Base-by-base conservation (phyloP, 2,888 invertebrate genomes). In the Torymus tubicola region DNA sequence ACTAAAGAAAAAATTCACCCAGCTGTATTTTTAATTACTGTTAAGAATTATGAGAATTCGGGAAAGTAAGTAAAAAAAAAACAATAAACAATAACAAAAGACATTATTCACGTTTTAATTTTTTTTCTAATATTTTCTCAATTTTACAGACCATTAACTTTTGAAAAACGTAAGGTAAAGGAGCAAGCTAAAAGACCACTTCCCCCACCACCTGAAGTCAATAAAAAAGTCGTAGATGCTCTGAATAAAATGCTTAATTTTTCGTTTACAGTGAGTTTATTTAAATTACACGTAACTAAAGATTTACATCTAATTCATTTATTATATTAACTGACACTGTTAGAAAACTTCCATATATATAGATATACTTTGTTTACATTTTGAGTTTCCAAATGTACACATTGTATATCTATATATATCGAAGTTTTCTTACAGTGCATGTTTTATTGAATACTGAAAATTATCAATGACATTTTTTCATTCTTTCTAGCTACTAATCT, bases 21-120 rank as follows among this genome's bases (percentile, higher is more conserved):
- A 0, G 90, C 93, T 12, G 92, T 93, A 83, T 93, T 94, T 60
- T 93, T 93, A 84, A 92, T 94, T 80, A 91, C 93, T 8, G 85
- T 93, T 82, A 92, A 92, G 88, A 93, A 93, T 87, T 94, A 95
- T 84, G 93, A 93, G 86, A 93, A 92, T 86, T 93, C 93, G 80
- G 92, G 93, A 86, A 94, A 92, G 94, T 94, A 90, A 90, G 92
- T 91, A 73, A 65, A 58, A 68, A 31, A 31, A 31, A 3, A 31
- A 31, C 8, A 31, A 31, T 31, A n/a, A n/a, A n/a, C n/a, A 31
- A 31, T 31, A 31, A 31, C 31, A 8, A 31, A 2, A 8, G 31
- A 31, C 8, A 8, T 31, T 31, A 31, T 31, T 31, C 8, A 31
- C 31, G 3, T 31, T 31, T 31, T 31, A 63, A 16, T 42, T 31